Evolutionary conservation across 2,113 vertebrate species (phyloP).

Genomic region (Noturus placidus): DNA sequence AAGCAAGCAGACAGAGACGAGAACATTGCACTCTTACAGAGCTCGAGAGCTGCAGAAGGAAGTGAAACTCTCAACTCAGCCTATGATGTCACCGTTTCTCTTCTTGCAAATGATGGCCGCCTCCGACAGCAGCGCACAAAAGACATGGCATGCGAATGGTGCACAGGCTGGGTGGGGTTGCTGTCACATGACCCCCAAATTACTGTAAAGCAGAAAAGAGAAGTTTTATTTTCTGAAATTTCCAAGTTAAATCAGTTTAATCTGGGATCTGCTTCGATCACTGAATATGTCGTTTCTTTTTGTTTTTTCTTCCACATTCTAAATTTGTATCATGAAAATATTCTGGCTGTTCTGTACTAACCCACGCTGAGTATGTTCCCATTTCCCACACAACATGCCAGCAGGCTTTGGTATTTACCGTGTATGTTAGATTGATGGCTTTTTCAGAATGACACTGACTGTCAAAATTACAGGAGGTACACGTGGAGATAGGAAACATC

Average conservation of each 20-base stretch:
- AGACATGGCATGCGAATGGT: not conserved
- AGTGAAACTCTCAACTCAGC: constrained; percentile 33
- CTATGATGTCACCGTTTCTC: constrained; percentile 36
- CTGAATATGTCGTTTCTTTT: not conserved
- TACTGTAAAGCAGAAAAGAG: constrained; percentile 18
- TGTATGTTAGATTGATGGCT: not conserved
- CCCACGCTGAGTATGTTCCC: not conserved
- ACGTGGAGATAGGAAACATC: not conserved
- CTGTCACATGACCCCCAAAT: constrained; percentile 3
- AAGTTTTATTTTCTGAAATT: not conserved
- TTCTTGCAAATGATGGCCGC: constrained; percentile 7
- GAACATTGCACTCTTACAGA: not conserved
- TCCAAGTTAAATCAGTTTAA: not conserved
- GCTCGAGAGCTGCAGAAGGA: constrained; percentile 30
- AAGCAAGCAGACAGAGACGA: not conserved
- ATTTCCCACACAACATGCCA: not conserved
- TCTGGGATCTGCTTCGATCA: not conserved
- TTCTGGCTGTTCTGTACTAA: not conserved
- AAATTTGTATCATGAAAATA: not conserved
- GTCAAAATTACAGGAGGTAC: not conserved
- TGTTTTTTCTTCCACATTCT: not conserved
- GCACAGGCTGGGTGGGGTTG: constrained; percentile 5
- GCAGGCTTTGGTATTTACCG: not conserved
- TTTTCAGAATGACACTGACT: not conserved
- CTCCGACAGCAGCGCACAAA: not conserved